Base-by-base conservation (phyloP, 2,797 vertebrate species). In the Arrhamphus sclerolepis region DNA sequence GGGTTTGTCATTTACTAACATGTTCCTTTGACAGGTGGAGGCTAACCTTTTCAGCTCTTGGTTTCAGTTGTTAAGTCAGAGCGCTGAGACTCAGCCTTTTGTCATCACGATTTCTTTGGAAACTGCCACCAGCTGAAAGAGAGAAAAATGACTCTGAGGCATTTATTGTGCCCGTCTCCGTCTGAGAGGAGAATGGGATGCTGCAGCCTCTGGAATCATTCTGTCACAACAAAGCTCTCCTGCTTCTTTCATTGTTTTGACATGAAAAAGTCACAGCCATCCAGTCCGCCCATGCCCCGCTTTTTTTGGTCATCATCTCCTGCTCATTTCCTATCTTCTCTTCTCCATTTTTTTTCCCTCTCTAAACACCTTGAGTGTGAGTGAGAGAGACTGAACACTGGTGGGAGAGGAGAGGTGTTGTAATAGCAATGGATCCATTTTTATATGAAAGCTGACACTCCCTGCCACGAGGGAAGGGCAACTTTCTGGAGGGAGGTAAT, bases 381-480 rank as follows among this genome's bases (percentile, higher is more conserved):
- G 59, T 11, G 50, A 66, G 58, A 52, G 44, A 60, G 61, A 46
- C 64, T 65, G 17, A 56, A 69, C 51, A 6, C 19, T 3, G 6
- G 29, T 42, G 58, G 61, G 69, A 31, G 66, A 62, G 61, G 62
- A 53, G 48, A 53, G 44, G 62, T 68, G 79, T 78, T 61, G 66
- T 83, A 86, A 86, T 66, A 77, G 80, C 83, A 67, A 88, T 67
- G 67, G 82, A 87, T 88, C 80, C 78, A 79, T 86, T 89, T 89
- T 87, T 84, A 82, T 83, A 88, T 84, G 82, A 89, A 85, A 87
- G 81, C 70, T 72, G 87, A 88, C 80, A 86, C 86, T 80, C 66
- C 18, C 31, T 42, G 81, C 75, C 82, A 73, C 78, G 60, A 56
- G 67, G 85, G 80, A 76, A 46, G 74, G 77, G 68, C 68, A 43